Percentiles rank a stretch among this genome's conserved stretches.
Evolutionary conservation across 2,113 vertebrate species (phyloP).

Genomic region (Percopsis transmontana): DNA sequence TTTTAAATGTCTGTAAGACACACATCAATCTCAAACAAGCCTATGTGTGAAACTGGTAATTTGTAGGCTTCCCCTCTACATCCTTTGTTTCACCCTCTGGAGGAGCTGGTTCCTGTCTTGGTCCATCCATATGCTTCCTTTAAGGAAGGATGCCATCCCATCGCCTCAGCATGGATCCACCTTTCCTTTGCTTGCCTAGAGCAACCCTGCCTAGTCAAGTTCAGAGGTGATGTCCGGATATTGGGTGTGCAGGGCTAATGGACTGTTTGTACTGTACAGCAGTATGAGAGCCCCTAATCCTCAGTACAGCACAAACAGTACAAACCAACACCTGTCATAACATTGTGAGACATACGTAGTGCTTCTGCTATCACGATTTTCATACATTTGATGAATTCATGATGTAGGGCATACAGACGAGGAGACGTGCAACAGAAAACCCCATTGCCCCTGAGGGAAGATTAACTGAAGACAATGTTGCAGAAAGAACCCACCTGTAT

Average conservation of each 20-base stretch:
- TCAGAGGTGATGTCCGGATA: constrained; percentile 36
- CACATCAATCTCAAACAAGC: constrained; percentile 42
- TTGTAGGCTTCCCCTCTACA: constrained; percentile 50
- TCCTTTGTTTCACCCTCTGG: constrained; percentile 49
- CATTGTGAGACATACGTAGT: too few species aligned
- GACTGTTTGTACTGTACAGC: constrained; percentile 1
- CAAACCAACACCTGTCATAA: background rate
- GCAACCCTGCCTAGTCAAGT: constrained; percentile 31
- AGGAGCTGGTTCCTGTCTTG: constrained; percentile 57
- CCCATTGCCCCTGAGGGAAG: constrained; percentile 1
- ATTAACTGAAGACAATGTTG: constrained; percentile 20
- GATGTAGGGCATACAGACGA: too few species aligned
- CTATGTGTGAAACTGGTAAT: constrained; percentile 33
- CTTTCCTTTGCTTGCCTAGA: constrained; percentile 67
- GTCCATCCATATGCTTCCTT: constrained; percentile 70
- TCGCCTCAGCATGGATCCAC: constrained; percentile 60
- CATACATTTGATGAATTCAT: too few species aligned
- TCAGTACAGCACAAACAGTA: constrained; percentile 22
- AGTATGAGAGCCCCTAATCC: background rate
- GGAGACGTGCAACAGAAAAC: constrained; percentile 11
- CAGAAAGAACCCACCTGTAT: background rate
- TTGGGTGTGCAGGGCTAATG: constrained; percentile 42
- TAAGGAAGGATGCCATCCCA: constrained; percentile 69
- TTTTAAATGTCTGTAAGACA: constrained; percentile 17
- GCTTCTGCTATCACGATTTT: too few species aligned